Evolutionary conservation across 1,140 invertebrate species (phyloP), one percentile per base, ranked within the genome.

Genomic region (Ephestia elutella): DNA sequence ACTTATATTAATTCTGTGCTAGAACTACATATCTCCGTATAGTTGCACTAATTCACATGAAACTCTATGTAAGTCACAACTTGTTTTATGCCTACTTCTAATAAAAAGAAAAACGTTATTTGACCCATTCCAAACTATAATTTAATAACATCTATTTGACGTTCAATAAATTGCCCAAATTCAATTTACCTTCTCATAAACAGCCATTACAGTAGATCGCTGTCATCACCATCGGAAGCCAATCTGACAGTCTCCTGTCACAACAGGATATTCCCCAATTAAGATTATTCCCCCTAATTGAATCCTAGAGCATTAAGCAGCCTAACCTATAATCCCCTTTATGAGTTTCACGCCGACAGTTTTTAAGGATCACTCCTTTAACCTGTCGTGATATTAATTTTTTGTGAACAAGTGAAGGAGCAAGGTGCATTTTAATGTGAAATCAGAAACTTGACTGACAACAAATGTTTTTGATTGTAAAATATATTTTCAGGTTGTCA

Each of bases 231-330:
- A 1, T 76, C 81, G 82, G 84, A 87, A 87, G 80, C 74, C 50
- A 66, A 56, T 66, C 63, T 53, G 62, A 55, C 60, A 68, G 71
- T 80, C 59, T 73, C 78, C 80, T 86, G 82, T 87, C 84, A 86
- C 68, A 87, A 86, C 76, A 86, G 74, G 85, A 87, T 86, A 84
- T 71, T 68, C 57, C 60, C 75, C 70, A 86, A 79, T 87, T 86
- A 86, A 87, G 82, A 81, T 86, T 85, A 87, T 87, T 32, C 78
- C 82, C 61, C 69, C 73, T 86, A 87, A 87, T 87, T 87, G 85
- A 87, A 86, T 87, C 80, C 80, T 86, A 86, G 84, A 73, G 81
- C 68, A 84, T 84, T 86, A 86, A 66, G 66, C 68, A 65, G 68
- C 61, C 70, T 62, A 78, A 75, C 75, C 73, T 78, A 79, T 86